phyloP scores from a whole-genome alignment of 1,140 invertebrate genomes.

The Drosophila varians region DNA sequence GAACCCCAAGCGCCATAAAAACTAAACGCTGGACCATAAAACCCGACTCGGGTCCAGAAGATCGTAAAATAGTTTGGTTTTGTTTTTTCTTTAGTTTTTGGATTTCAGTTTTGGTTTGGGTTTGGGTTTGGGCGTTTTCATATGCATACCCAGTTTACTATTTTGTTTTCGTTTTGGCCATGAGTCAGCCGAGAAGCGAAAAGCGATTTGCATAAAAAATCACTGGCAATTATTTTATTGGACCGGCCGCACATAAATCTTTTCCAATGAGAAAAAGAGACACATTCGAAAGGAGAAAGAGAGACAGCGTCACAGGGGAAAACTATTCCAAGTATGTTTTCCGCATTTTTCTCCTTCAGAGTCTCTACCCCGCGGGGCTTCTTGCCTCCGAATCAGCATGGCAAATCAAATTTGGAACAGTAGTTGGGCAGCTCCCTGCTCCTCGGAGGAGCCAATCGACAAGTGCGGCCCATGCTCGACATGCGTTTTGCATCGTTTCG shows the following conservation, averaged over 20 bases:
- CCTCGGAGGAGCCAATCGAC: conserved; percentile 29
- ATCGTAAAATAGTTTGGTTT: conserved; percentile 61
- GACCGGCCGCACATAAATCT: conserved; percentile 81
- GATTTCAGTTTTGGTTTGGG: conserved; percentile 1
- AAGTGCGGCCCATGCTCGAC: conserved; percentile 70
- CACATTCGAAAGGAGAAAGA: not conserved
- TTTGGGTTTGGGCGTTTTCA: not conserved
- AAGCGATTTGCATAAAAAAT: conserved; percentile 83
- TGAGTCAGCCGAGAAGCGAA: conserved; percentile 63
- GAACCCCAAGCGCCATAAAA: conserved; percentile 44
- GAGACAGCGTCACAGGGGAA: conserved; percentile 11
- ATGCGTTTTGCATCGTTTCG: conserved; percentile 76
- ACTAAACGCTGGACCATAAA: conserved; percentile 46
- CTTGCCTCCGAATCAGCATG: conserved; percentile 63
- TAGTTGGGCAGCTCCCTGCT: conserved; percentile 50
- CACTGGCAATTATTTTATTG: conserved; percentile 83
- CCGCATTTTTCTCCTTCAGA: conserved; percentile 57
- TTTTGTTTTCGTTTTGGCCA: conserved; percentile 30
- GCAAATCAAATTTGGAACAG: conserved; percentile 81
- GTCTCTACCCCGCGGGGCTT: conserved; percentile 20
- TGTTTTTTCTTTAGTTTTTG: not conserved
- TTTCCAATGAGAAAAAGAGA: conserved; percentile 25
- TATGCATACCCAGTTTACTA: conserved; percentile 13
- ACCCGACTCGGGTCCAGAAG: conserved; percentile 41
- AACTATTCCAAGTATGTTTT: conserved; percentile 79